Percentiles rank a stretch among this genome's conserved stretches.
These are phyloP conservation scores for Hylyphantes graminicola DNA, from an alignment of 1,140 invertebrate species.

Conservation along the genomic window DNA sequence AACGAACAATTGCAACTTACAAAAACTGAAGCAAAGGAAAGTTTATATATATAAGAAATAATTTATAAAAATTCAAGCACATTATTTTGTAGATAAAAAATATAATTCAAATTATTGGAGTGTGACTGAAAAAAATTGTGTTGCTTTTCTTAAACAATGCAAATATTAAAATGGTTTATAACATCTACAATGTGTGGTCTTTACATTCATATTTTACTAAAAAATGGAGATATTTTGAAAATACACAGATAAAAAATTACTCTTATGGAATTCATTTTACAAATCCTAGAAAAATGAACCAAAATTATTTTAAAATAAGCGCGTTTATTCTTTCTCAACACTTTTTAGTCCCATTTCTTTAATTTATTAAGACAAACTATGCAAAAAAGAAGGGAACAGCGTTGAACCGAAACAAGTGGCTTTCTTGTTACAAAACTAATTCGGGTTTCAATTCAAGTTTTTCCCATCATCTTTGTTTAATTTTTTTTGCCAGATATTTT, in stretches of 20 bases:
- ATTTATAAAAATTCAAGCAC: too few relatives aligned
- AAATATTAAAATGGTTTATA: too few relatives aligned
- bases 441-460: conserved; percentile 15
- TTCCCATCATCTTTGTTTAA: neutral
- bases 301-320: neutral
- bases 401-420: conserved; percentile 41
- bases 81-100: too few relatives aligned
- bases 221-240: too few relatives aligned
- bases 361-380: neutral
- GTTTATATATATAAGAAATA: too few relatives aligned
- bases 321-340: neutral
- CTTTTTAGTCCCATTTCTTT: conserved; percentile 5
- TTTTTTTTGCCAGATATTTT: neutral
- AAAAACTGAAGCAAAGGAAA: too few relatives aligned
- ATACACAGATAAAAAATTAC: neutral
- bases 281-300: neutral
- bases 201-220: too few relatives aligned
- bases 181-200: too few relatives aligned
- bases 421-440: conserved; percentile 38
- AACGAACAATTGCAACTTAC: too few relatives aligned
- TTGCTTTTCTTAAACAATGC: too few relatives aligned
- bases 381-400: neutral
- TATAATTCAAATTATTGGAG: too few relatives aligned
- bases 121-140: too few relatives aligned
- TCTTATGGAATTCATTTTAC: neutral